Percentiles rank a stretch among this genome's conserved stretches.
Conservation (phyloP, 2,888 invertebrate species). For the Choristoneura rosaceana region DNA sequence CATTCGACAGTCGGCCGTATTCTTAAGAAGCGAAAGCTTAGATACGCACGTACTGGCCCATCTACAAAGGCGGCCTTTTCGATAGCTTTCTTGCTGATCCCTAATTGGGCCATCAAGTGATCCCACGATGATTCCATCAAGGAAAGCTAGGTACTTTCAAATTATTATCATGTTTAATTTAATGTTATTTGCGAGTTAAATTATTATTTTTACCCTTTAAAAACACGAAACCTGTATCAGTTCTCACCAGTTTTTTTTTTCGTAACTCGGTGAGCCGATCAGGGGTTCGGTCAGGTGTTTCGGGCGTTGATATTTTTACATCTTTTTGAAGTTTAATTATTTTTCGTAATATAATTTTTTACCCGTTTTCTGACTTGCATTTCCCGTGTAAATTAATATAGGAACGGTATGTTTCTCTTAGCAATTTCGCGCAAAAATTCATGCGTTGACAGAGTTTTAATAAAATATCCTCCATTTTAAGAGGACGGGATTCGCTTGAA, state of each 20-base stretch:
- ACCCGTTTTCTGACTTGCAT: neutral
- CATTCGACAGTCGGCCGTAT: conserved; percentile 6
- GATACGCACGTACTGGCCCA: neutral
- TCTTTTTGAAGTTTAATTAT: neutral
- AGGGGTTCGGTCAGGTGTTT: neutral
- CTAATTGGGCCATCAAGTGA: neutral
- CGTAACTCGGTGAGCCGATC: neutral
- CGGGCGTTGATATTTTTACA: neutral
- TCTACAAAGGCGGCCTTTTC: conserved; percentile 1
- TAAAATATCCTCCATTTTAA: conserved; percentile 6
- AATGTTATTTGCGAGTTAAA: neutral
- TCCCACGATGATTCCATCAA: neutral
- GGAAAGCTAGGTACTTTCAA: neutral
- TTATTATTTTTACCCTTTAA: neutral
- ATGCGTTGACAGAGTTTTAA: conserved; percentile 13
- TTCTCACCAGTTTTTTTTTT: neutral
- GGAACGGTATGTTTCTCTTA: conserved; percentile 8
- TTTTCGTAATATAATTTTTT: neutral
- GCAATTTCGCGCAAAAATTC: conserved; percentile 11
- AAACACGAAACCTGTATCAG: neutral
- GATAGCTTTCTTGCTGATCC: conserved; percentile 5
- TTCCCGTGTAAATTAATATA: conserved; percentile 1
- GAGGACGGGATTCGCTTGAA: neutral
- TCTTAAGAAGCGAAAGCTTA: neutral
- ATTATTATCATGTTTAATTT: neutral